Percentiles rank a stretch among this genome's conserved stretches.
These are phyloP conservation scores for Melolontha melolontha DNA, from an alignment of 2,888 invertebrate genomes.

Conservation along the genomic window DNA sequence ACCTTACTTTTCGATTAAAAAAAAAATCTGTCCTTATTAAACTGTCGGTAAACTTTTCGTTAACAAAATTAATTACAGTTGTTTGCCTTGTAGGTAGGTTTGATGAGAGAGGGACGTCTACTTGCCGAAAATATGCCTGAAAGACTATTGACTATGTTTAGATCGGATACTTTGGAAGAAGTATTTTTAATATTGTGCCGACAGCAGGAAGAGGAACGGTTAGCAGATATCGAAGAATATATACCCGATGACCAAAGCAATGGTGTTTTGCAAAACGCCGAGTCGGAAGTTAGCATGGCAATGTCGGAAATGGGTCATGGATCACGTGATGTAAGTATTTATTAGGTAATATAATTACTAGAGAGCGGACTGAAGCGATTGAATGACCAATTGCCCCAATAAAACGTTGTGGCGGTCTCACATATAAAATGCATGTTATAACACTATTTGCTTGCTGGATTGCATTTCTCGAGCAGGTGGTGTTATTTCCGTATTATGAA, in stretches of 20 bases:
- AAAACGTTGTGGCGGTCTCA: too few species aligned
- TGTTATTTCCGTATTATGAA: too few species aligned
- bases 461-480: too few species aligned
- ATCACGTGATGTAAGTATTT: conserved; percentile 49
- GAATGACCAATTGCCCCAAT: too few species aligned
- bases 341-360: too few species aligned
- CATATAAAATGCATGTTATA: too few species aligned
- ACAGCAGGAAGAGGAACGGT: conserved; percentile 68
- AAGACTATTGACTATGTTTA: conserved; percentile 76
- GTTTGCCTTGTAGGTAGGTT: conserved; percentile 78
- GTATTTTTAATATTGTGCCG: conserved; percentile 86
- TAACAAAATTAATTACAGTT: too few species aligned
- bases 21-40: too few species aligned
- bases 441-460: too few species aligned
- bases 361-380: too few species aligned
- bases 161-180: conserved; percentile 83
- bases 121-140: conserved; percentile 87
- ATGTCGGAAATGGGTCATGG: conserved; percentile 43
- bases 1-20: too few species aligned
- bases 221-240: conserved; percentile 49
- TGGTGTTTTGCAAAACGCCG: conserved; percentile 39
- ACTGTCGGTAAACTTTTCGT: too few species aligned
- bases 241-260: conserved; percentile 47
- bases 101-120: conserved; percentile 87
- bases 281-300: conserved; percentile 46